phyloP scores from a whole-genome alignment of 2,888 invertebrate genomes.

The Acanthococcus lagerstroemiae region DNA sequence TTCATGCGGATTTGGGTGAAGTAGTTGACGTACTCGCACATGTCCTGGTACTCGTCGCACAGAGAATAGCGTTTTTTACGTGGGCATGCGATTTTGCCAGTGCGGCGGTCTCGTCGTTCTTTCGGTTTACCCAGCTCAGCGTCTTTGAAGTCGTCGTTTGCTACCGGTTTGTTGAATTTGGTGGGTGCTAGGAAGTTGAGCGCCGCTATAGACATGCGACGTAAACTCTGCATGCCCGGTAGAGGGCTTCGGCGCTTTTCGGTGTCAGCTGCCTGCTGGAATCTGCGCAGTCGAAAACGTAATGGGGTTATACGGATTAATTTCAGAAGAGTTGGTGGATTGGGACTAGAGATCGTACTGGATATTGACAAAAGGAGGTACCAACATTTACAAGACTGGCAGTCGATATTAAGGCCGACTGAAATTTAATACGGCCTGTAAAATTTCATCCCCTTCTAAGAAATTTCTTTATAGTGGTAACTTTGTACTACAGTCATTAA shows the following conservation, averaged over 20 bases:
- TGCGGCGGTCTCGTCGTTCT: not conserved
- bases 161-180: conserved; percentile 30
- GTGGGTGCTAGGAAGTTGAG: conserved; percentile 36
- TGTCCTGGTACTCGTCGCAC: conserved; percentile 15
- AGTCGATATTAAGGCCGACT: no score
- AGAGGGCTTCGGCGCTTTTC: not conserved
- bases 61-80: conserved; percentile 15
- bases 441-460: no score
- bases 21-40: conserved; percentile 4
- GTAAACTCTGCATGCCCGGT: conserved; percentile 33
- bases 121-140: not conserved
- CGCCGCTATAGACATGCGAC: conserved; percentile 38
- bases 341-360: no score
- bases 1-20: conserved; percentile 3
- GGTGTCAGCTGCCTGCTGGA: not conserved
- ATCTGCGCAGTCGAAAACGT: no score
- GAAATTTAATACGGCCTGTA: no score
- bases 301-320: no score
- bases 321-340: no score
- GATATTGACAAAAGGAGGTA: no score
- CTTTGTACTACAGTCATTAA: no score
- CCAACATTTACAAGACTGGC: no score
- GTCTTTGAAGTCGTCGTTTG: conserved; percentile 7
- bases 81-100: no score
- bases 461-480: no score